Base-by-base conservation (phyloP, 1,140 invertebrate genomes). In the Drosophila aff. region DNA sequence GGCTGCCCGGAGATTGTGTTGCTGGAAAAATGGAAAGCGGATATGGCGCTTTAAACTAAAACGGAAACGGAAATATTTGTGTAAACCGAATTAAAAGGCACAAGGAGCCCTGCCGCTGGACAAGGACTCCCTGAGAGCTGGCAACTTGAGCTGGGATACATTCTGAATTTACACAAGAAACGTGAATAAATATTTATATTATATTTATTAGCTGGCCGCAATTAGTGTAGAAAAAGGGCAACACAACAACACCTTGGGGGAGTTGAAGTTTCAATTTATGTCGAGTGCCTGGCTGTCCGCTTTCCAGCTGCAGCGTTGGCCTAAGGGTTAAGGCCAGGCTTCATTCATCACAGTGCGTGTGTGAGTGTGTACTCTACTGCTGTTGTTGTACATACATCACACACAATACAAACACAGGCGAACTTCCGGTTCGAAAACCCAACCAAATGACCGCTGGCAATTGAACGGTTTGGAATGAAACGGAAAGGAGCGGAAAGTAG, bases 61-160 rank as follows among this genome's bases (percentile, higher is more conserved):
- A 43, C 80, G 80, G 80, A 82, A 69, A 82, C 80, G 80, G 80
- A 82, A 69, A 82, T 82, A 79, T 79, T 79, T 72, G 66, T 73
- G 60, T 52, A 79, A 65, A 50, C 66, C 60, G 53, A 72, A 79
- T 79, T 79, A 79, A 79, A 52, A 53, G 59, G 50, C 36, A 26
- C 38, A 58, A 52, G 38, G 47, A 53, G 65, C 64, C 28, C 4
- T 6, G 55, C 8, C 16, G 33, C n/a, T 41, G 62, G 44, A 23
- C 36, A 73, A 47, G 28, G 15, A 33, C 36, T 10, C 13, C 5
- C 26, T 4, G 28, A 15, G 16, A 40, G 16, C n/a, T 16, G 21
- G 36, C 0, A 43, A 74, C 43, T 38, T 36, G 43, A 58, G 23
- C 43, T 21, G 47, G 71, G 65, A 72, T 63, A 63, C 67, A 53